A percentile compares a stretch with the other conserved stretches of the same genome.
These are phyloP conservation scores for Sinocyclocheilus maitianheensis DNA, from an alignment of 2,113 vertebrate species.

Conservation along the genomic window DNA sequence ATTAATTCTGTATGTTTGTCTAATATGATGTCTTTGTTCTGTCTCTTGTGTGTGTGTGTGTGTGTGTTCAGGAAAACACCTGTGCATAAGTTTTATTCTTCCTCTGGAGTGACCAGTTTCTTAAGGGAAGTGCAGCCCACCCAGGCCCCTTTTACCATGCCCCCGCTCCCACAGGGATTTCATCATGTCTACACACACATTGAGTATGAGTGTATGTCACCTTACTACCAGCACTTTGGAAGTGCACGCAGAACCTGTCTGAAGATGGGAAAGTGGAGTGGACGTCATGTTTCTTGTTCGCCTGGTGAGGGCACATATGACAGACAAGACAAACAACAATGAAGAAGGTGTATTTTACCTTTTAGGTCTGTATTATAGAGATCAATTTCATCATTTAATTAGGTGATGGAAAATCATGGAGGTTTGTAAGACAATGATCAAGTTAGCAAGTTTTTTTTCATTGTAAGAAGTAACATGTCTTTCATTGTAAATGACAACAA, in stretches of 20 bases:
- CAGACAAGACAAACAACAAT: not conserved
- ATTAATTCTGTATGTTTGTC: not conserved
- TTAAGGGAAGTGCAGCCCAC: slow-evolving; percentile 74
- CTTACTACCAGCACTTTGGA: slow-evolving; percentile 89
- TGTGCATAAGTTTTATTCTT: slow-evolving; percentile 87
- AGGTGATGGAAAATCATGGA: not conserved
- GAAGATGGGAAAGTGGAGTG: slow-evolving; percentile 97
- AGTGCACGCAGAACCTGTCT: slow-evolving; percentile 93
- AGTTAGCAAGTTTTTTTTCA: not conserved
- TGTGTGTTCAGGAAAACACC: slow-evolving; percentile 84
- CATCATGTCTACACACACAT: slow-evolving; percentile 91
- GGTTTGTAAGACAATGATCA: not conserved
- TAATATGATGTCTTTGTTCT: not conserved
- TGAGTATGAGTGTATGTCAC: slow-evolving; percentile 90
- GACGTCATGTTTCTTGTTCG: slow-evolving; percentile 89
- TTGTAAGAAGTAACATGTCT: no score
- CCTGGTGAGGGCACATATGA: slow-evolving; percentile 84
- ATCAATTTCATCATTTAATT: not conserved
- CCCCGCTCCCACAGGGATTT: slow-evolving; percentile 84
- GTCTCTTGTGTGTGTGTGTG: not conserved
- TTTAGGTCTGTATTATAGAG: not conserved
- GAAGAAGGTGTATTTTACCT: not conserved
- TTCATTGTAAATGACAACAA: not conserved
- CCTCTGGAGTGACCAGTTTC: slow-evolving; percentile 76
- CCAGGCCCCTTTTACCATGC: slow-evolving; percentile 76